These are phyloP conservation scores for Castor canadensis DNA, from an alignment of 2,113 vertebrate genomes.

Conservation along the genomic window DNA sequence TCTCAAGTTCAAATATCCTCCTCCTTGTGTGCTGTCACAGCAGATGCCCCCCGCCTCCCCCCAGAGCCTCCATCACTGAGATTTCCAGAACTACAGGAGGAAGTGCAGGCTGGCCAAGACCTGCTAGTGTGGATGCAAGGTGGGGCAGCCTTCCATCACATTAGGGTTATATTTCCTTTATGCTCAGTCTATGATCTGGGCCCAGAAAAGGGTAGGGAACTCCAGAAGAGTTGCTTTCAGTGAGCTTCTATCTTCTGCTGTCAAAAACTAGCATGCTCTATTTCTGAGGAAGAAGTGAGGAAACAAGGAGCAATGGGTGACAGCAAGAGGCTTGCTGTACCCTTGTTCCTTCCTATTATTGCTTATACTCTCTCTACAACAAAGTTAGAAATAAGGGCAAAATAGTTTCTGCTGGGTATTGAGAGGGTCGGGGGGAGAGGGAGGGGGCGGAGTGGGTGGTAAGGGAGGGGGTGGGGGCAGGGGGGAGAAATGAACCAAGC, in stretches of 20 bases:
- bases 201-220: not conserved
- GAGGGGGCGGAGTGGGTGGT: too few relatives aligned
- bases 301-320: too few relatives aligned
- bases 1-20: not conserved
- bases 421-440: too few relatives aligned
- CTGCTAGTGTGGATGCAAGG: not conserved
- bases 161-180: not conserved
- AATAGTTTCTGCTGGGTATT: too few relatives aligned
- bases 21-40: not conserved
- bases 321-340: too few relatives aligned
- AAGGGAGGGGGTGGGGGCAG: too few relatives aligned
- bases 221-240: not conserved
- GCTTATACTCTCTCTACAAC: too few relatives aligned
- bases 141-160: accelerated
- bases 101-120: not conserved
- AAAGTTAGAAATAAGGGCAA: too few relatives aligned
- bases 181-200: not conserved
- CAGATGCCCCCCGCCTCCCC: accelerated
- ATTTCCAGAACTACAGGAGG: too few relatives aligned
- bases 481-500: too few relatives aligned
- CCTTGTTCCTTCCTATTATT: too few relatives aligned
- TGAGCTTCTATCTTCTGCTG: not conserved
- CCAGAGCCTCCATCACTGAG: not conserved
- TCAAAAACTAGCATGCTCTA: not conserved
- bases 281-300: not conserved